Conservation (phyloP, 2,797 vertebrate species). For the Sebastes trivittatus region DNA sequence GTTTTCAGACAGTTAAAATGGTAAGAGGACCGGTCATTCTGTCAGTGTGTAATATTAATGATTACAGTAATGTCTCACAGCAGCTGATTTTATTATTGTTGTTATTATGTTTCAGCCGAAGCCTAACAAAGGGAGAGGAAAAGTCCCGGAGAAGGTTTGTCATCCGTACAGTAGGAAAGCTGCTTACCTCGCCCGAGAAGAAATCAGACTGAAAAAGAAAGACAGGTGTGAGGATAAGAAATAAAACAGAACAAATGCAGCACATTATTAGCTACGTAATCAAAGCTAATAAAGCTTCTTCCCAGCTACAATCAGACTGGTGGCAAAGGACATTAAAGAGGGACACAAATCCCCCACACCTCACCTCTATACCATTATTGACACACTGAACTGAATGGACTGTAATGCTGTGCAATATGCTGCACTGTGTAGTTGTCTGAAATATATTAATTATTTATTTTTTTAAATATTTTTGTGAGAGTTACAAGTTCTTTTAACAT, state of each 20-base stretch:
- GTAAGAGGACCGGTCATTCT: constrained; percentile 31
- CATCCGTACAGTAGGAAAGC: constrained; percentile 97
- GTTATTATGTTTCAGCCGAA: constrained; percentile 86
- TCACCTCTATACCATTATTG: too few relatives aligned
- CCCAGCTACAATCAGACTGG: too few relatives aligned
- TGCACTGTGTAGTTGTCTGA: too few relatives aligned
- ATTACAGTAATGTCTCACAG: fast-evolving
- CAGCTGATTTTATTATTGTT: not conserved
- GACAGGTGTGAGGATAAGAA: constrained; percentile 82
- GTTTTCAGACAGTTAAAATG: constrained; percentile 28
- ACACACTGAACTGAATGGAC: too few relatives aligned
- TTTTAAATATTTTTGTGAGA: fast-evolving
- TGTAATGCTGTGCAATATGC: too few relatives aligned
- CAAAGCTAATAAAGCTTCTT: too few relatives aligned
- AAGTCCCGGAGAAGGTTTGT: constrained; percentile 84
- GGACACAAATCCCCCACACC: too few relatives aligned
- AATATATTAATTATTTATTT: too few relatives aligned
- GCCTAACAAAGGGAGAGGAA: constrained; percentile 82
- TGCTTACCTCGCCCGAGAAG: constrained; percentile 88
- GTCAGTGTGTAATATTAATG: not conserved
- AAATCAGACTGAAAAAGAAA: constrained; percentile 87
- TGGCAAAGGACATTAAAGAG: too few relatives aligned
- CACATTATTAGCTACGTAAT: not conserved
- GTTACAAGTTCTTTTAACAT: too few relatives aligned
- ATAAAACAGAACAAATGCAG: not conserved